Evolutionary conservation across 2,888 invertebrate genomes (phyloP), one percentile per base, ranked within the genome.

Genomic region (Nomada ferruginata): DNA sequence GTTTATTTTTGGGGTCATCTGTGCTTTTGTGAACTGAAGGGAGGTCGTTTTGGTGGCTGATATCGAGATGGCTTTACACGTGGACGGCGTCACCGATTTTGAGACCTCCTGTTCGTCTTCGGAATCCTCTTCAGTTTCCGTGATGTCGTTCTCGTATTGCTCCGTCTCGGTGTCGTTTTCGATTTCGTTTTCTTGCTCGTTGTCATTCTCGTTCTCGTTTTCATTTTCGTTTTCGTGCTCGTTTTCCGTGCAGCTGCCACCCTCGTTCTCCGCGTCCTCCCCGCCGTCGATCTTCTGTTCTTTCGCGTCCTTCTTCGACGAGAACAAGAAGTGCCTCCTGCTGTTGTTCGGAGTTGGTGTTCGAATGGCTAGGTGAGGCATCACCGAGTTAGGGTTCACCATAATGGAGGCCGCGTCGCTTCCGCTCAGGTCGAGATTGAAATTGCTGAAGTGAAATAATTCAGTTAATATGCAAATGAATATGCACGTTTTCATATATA

Each of bases 351-450:
- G 81, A 1, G 83, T 85, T 0, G 87, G 79, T 79, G 89, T 91
- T 13, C 91, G 86, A 5, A 89, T 85, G 13, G 91, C 95, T 85
- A 96, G 95, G 55, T 97, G 95, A 1, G 98, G 98, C 96, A 98
- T 97, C 60, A 98, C 98, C 42, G 97, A 97, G 91, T 97, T 98
- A 5, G 98, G 98, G 94, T 98, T 98, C 7, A 98, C 98, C 96
- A 98, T 96, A 85, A 97, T 96, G 18, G 96, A 96, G 82, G 96
- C 96, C 59, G 96, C 96, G 91, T 97, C 97, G 13, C 96, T 96
- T 42, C 96, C 95, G 91, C 95, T 96, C 87, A 96, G 95, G 92
- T 96, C 96, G 89, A 96, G 94, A 92, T 96, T 96, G 91, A 96
- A 96, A 88, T 96, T 96, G 75, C 92, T 92, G 86, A 36, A 88